Conservation (phyloP, 2,113 vertebrate genomes). For the Oophaga pumilio region DNA sequence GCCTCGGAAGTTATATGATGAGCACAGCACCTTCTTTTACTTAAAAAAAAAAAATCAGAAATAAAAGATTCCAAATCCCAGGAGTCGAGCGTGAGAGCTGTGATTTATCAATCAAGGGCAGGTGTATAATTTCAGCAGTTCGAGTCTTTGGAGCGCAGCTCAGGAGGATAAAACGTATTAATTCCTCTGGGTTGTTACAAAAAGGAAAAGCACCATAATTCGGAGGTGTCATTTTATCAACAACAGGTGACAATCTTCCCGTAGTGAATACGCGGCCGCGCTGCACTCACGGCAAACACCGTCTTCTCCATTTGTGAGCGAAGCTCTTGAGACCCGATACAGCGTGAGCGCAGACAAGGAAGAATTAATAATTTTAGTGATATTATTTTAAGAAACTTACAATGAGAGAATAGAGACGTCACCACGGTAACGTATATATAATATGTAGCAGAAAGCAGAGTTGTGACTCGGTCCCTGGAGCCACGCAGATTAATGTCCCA, state of each 20-base stretch:
- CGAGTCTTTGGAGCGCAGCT: neutral
- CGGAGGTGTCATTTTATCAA: constrained; percentile 34
- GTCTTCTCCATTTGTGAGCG: neutral
- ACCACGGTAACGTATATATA: neutral
- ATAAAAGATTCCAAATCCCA: constrained; percentile 4
- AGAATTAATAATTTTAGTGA: neutral
- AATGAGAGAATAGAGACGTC: neutral
- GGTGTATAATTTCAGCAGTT: constrained; percentile 11
- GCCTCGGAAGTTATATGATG: neutral
- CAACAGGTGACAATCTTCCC: neutral
- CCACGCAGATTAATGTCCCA: neutral
- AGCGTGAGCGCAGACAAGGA: neutral
- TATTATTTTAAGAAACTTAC: neutral
- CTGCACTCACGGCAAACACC: neutral
- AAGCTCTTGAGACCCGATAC: neutral
- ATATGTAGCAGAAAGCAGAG: no score
- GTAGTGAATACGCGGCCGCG: neutral
- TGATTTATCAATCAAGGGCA: constrained; percentile 31
- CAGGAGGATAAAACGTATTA: constrained; percentile 17
- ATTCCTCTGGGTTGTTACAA: neutral
- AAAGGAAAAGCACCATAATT: constrained; percentile 32
- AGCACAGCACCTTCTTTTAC: neutral
- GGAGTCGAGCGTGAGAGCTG: neutral
- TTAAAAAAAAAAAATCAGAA: neutral
- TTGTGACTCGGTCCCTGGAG: neutral